phyloP scores from a whole-genome alignment of 2,113 vertebrate species.

The Psephotus haematonotus region DNA sequence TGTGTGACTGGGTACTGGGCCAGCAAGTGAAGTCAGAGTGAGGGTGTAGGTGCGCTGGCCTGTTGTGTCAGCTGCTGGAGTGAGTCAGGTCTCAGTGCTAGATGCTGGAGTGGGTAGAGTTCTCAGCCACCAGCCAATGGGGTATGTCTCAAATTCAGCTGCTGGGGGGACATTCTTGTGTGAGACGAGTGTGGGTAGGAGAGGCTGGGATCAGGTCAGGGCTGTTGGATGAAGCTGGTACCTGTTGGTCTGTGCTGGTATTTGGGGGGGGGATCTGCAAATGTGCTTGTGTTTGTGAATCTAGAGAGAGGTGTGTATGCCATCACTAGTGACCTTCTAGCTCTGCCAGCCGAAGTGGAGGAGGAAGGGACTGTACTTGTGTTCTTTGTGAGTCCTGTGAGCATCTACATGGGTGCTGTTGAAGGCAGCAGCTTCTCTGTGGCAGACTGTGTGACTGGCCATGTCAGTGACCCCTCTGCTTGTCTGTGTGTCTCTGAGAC shows the following conservation, averaged over 20 bases:
- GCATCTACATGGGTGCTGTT: not conserved
- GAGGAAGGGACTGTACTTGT: not conserved
- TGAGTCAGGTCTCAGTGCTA: not conserved
- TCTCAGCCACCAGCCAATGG: not conserved
- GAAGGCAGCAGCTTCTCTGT: not conserved
- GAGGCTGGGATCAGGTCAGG: not conserved
- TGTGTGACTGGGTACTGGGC: not conserved
- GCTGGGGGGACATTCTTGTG: rapidly evolving
- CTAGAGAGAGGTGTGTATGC: not conserved
- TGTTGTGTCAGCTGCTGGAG: not conserved
- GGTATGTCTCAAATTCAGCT: not conserved
- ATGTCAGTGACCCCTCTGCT: too few species aligned
- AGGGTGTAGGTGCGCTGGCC: not conserved
- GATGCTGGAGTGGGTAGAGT: not conserved
- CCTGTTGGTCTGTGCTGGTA: rapidly evolving
- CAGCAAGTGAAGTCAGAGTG: not conserved
- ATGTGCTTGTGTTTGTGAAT: not conserved
- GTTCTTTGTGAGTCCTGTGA: not conserved
- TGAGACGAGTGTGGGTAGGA: rapidly evolving
- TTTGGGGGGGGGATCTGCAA: not conserved
- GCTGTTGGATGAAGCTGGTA: not conserved
- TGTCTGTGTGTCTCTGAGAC: not conserved
- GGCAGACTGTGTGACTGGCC: not conserved
- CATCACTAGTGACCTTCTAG: not conserved
- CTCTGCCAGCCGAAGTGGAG: not conserved